Percentiles rank a stretch among this genome's conserved stretches.
phyloP scores from a whole-genome alignment of 1,140 invertebrate genomes.

The Ladona fulva region DNA sequence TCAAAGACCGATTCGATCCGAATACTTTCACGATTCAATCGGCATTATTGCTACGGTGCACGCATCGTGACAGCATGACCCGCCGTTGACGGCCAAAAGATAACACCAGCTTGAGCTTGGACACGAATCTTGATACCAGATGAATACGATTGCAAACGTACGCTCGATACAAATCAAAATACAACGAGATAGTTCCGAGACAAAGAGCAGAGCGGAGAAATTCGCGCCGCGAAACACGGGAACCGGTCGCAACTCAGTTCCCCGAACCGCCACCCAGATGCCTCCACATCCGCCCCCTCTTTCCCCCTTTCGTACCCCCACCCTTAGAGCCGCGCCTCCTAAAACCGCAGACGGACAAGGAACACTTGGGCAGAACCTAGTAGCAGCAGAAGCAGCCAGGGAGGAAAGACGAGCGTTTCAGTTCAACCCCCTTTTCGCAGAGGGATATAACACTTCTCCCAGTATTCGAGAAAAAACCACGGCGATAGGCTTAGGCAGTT shows the following conservation, averaged over 20 bases:
- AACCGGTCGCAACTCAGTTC: neutral
- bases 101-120: no score
- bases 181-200: no score
- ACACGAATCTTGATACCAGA: no score
- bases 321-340: neutral
- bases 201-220: neutral
- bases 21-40: no score
- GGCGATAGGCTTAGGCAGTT: neutral
- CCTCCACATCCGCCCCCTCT: neutral
- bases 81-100: no score
- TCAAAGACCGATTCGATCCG: no score
- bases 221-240: neutral
- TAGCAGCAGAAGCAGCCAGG: neutral
- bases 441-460: neutral
- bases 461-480: neutral
- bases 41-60: no score
- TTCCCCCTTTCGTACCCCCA: neutral
- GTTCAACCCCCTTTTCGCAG: neutral
- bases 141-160: no score
- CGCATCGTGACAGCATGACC: no score
- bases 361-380: neutral
- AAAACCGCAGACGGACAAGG: neutral
- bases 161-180: no score
- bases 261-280: neutral
- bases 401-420: neutral